Percentiles rank a stretch among this genome's conserved stretches.
Evolutionary conservation across 1,140 invertebrate species (phyloP).

Genomic region (Camponotus pennsylvanicus): DNA sequence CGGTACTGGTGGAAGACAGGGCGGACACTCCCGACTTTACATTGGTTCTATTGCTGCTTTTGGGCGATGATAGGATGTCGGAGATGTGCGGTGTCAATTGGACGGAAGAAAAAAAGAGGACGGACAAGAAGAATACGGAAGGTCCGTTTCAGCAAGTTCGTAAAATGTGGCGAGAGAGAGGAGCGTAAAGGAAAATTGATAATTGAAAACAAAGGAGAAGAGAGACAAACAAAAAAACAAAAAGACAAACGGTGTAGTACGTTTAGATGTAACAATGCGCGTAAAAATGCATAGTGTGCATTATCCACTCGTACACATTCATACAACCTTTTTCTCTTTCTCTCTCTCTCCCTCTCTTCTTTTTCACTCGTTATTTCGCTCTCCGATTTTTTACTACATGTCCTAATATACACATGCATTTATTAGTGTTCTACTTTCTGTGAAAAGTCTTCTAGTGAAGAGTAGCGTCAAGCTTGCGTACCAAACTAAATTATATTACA

Average conservation of each 20-base stretch:
- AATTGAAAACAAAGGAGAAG: slow-evolving; percentile 85
- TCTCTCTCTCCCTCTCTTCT: neutral
- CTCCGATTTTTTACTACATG: slow-evolving; percentile 19
- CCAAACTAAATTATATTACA: slow-evolving; percentile 37
- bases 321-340: slow-evolving; percentile 13
- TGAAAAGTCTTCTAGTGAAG: neutral
- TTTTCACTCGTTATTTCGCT: neutral
- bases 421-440: slow-evolving; percentile 60
- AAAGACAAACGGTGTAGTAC: slow-evolving; percentile 84
- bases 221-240: slow-evolving; percentile 85
- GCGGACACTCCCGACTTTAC: slow-evolving; percentile 96
- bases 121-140: slow-evolving; percentile 62
- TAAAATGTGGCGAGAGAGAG: slow-evolving; percentile 74
- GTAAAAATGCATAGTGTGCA: slow-evolving; percentile 77
- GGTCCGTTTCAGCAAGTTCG: slow-evolving; percentile 69
- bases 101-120: slow-evolving; percentile 63
- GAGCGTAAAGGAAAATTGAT: slow-evolving; percentile 81
- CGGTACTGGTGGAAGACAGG: slow-evolving; percentile 94
- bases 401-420: slow-evolving; percentile 70
- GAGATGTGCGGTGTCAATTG: slow-evolving; percentile 70
- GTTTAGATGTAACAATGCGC: slow-evolving; percentile 84
- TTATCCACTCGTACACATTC: slow-evolving; percentile 37
- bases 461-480: slow-evolving; percentile 30
- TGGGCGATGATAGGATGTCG: slow-evolving; percentile 82
- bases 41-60: slow-evolving; percentile 93